Base-by-base conservation (phyloP, 2,113 vertebrate species). In the Muscicapa adusta region DNA sequence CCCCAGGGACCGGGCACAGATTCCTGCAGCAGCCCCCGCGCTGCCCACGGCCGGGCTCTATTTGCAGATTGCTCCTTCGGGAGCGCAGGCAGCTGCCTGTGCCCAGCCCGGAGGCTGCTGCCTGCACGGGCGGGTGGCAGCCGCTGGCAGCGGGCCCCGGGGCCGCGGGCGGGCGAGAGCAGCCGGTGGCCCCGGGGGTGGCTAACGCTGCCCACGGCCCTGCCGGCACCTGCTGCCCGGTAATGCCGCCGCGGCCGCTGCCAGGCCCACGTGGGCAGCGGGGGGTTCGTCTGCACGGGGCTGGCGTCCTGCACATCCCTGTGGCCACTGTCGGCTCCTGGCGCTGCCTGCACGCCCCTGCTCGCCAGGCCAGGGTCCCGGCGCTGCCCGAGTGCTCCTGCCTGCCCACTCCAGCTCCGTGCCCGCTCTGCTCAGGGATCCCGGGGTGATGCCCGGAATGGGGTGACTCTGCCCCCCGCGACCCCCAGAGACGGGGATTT, bases 191-290 rank as follows among this genome's bases (percentile, higher is more conserved):
- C 5, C 67, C 8, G 56, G 50, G 76, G 76, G 75, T 7, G 56
- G 74, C 62, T 10, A 5, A 31, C 0, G 26, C 91, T 93, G 91
- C 93, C 91, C 91, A 72, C 88, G 18, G 2, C 81, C 76, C 85
- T 8, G 42, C 73, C 24, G 13, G 93, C 95, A 96, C 93, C 89
- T 95, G 93, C 91, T 87, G 93, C 82, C 50, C 25, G 9, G 22
- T n/a, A 43, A 17, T 13, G 53, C 77, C 53, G 26, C 6, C 16
- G 29, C 42, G 9, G 76, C 50, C 6, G 24, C 75, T 82, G 91
- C 92, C 85, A 53, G 94, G 23, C 57, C 74, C 6, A 66, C 3
- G 77, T 8, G 82, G 90, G 86, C 78, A 54, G 60, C 5, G 17
- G 3, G 81, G 86, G 54, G 4, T 16, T 65, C 62, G 68, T 31